These are phyloP conservation scores for Passer domesticus DNA, from an alignment of 2,113 vertebrate species.

Conservation along the genomic window DNA sequence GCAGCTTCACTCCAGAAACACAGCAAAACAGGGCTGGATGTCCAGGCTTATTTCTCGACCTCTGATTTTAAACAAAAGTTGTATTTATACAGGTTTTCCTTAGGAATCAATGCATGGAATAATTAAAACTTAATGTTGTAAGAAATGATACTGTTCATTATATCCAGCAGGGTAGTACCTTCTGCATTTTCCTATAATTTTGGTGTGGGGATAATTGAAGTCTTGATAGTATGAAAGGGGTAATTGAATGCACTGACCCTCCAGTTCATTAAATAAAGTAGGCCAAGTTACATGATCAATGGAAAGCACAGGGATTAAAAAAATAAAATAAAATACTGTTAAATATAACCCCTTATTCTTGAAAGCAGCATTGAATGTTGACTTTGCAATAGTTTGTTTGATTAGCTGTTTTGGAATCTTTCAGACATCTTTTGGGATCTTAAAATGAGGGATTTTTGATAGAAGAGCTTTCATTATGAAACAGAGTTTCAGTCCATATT, in stretches of 20 bases:
- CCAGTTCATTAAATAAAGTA: constrained; percentile 92
- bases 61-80: constrained; percentile 47
- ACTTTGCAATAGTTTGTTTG: constrained; percentile 70
- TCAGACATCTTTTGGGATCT: not conserved
- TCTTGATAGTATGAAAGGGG: constrained; percentile 86
- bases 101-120: constrained; percentile 70
- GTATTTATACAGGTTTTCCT: constrained; percentile 59
- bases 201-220: constrained; percentile 91
- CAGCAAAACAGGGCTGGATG: not conserved
- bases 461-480: constrained; percentile 65
- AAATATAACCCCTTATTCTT: constrained; percentile 67
- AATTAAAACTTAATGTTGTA: constrained; percentile 83
- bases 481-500: constrained; percentile 72
- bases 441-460: not conserved
- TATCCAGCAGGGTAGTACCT: constrained; percentile 74
- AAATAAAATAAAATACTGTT: constrained; percentile 71
- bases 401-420: constrained; percentile 72
- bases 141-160: constrained; percentile 77
- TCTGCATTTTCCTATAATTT: constrained; percentile 79
- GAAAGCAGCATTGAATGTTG: constrained; percentile 45
- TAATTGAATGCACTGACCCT: constrained; percentile 93
- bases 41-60: not conserved
- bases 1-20: not conserved
- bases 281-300: constrained; percentile 83
- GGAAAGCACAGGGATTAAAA: constrained; percentile 69